phyloP scores from a whole-genome alignment of 2,888 invertebrate genomes.

The Stenodera caucasica region DNA sequence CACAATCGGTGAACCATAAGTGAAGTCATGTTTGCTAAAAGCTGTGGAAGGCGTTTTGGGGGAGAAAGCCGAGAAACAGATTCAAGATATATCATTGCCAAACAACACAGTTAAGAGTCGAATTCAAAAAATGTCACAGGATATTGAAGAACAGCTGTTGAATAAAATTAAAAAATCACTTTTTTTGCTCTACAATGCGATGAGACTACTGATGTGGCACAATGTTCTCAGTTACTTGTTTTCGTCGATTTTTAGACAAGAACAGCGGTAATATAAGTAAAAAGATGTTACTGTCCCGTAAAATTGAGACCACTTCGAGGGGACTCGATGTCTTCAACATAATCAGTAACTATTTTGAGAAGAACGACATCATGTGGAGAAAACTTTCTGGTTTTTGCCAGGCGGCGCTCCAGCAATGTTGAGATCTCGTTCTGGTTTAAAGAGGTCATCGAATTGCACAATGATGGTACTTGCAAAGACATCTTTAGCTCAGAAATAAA shows the following conservation, averaged over 20 bases:
- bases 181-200: constrained; percentile 6
- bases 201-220: constrained; percentile 2
- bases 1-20: constrained; percentile 23
- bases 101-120: constrained; percentile 28
- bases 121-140: constrained; percentile 30
- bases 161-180: constrained; percentile 18
- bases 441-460: no score
- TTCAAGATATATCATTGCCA: constrained; percentile 28
- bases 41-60: constrained; percentile 18
- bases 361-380: not conserved
- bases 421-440: no score
- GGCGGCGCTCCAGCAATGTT: no score
- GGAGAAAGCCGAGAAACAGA: constrained; percentile 16
- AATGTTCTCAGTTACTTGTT: no score
- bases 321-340: not conserved
- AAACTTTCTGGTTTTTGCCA: no score
- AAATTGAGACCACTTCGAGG: not conserved
- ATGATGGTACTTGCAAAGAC: no score
- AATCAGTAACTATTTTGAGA: constrained; percentile 5
- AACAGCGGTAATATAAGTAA: not conserved
- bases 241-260: no score
- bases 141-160: constrained; percentile 31
- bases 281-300: not conserved
- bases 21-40: constrained; percentile 25
- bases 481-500: no score